Percentiles rank a stretch among this genome's conserved stretches.
Evolutionary conservation across 1,140 invertebrate species (phyloP).

Genomic region (Halyomorpha halys): DNA sequence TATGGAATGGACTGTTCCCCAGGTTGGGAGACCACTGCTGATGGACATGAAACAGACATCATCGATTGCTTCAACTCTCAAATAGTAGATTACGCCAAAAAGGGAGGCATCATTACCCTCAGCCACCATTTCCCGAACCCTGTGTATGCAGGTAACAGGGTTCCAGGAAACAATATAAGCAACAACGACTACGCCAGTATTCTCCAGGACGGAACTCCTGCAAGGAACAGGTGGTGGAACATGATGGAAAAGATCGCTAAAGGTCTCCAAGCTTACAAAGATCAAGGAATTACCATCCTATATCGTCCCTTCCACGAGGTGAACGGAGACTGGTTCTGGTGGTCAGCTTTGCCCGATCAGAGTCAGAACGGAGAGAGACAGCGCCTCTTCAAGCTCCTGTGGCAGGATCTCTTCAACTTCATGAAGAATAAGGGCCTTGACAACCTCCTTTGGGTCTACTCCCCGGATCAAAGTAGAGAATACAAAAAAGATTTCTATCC

Average conservation of each 20-base stretch:
- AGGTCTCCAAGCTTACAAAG: background rate
- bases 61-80: background rate
- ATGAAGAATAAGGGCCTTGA: background rate
- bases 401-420: background rate
- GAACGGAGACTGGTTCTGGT: slow-evolving; percentile 5
- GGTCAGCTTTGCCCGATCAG: background rate
- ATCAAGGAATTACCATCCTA: background rate
- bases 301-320: background rate
- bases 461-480: background rate
- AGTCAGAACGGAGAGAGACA: background rate
- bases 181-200: background rate
- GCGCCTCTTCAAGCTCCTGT: background rate
- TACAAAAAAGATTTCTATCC: background rate
- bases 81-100: background rate
- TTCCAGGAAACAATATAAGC: background rate
- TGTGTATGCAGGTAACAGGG: background rate
- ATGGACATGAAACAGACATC: background rate
- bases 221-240: background rate
- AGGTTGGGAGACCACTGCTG: background rate
- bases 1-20: background rate
- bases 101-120: background rate
- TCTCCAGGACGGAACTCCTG: background rate
- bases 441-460: slow-evolving; percentile 3
- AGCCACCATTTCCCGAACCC: background rate
- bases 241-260: background rate